A percentile compares a stretch with the other conserved stretches of the same genome.
Evolutionary conservation across 2,113 vertebrate species (phyloP).

Genomic region (Felis chaus): DNA sequence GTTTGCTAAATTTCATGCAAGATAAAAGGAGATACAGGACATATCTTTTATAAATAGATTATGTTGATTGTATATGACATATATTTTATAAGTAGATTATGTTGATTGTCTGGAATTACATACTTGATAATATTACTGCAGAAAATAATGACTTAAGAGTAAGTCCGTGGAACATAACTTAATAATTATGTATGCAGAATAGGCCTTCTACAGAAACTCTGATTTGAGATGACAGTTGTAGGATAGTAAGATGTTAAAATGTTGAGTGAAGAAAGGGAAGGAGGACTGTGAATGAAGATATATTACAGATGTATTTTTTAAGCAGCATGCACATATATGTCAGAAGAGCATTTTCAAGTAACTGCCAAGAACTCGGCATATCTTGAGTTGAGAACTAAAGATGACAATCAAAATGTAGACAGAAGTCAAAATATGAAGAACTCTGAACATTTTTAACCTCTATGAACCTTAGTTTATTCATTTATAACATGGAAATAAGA

Average conservation of each 20-base stretch:
- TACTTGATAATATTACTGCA: neutral
- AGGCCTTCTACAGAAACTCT: neutral
- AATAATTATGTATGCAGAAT: neutral
- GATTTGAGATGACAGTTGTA: neutral
- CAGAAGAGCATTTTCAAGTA: neutral
- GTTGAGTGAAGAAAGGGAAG: neutral
- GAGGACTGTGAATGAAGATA: neutral
- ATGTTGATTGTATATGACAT: neutral
- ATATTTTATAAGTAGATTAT: neutral
- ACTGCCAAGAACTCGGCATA: neutral
- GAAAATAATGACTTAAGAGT: neutral
- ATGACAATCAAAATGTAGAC: neutral
- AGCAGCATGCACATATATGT: neutral
- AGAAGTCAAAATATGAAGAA: neutral
- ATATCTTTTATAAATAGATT: neutral
- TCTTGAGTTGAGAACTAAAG: neutral
- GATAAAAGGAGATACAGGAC: neutral
- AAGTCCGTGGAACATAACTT: neutral
- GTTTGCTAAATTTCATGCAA: neutral
- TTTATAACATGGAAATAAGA: neutral
- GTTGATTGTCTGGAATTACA: neutral
- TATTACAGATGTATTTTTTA: neutral
- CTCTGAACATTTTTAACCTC: neutral
- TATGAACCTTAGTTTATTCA: neutral
- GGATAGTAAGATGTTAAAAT: neutral